phyloP scores from a whole-genome alignment of 2,797 vertebrate species.

The Eulemur rubriventer region DNA sequence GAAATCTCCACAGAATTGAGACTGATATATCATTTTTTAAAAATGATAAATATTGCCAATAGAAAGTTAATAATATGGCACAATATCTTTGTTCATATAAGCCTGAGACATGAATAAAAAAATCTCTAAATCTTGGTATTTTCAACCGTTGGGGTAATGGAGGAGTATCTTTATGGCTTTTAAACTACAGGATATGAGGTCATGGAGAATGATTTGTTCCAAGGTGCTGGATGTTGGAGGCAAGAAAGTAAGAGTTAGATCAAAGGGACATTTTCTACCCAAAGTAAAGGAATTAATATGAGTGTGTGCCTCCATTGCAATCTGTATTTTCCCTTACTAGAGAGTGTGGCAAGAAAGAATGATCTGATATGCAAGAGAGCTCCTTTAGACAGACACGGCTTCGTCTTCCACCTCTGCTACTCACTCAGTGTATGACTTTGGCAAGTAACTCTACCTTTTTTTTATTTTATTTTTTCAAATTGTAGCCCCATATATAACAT shows the following conservation, averaged over 20 bases:
- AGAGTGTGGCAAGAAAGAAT: neutral
- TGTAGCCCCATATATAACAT: neutral
- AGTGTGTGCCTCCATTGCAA: neutral
- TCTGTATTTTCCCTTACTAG: neutral
- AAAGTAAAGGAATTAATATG: slow-evolving; percentile 16
- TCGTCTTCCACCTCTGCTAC: neutral
- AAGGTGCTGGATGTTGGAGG: neutral
- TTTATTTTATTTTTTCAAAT: neutral
- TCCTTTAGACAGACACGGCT: neutral
- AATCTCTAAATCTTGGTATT: neutral
- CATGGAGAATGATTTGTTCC: neutral
- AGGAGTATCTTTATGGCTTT: neutral
- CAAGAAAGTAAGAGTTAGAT: neutral
- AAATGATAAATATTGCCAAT: slow-evolving; percentile 25
- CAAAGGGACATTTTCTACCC: neutral
- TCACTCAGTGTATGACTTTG: neutral
- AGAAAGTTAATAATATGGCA: neutral
- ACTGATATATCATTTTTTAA: neutral
- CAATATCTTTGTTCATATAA: neutral
- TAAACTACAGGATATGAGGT: neutral
- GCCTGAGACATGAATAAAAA: neutral
- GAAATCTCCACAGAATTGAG: neutral
- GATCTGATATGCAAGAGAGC: neutral
- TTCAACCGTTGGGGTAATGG: neutral
- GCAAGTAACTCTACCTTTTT: neutral